These are phyloP conservation scores for Myotis daubentonii DNA, from an alignment of 2,797 vertebrate genomes.

Conservation along the genomic window DNA sequence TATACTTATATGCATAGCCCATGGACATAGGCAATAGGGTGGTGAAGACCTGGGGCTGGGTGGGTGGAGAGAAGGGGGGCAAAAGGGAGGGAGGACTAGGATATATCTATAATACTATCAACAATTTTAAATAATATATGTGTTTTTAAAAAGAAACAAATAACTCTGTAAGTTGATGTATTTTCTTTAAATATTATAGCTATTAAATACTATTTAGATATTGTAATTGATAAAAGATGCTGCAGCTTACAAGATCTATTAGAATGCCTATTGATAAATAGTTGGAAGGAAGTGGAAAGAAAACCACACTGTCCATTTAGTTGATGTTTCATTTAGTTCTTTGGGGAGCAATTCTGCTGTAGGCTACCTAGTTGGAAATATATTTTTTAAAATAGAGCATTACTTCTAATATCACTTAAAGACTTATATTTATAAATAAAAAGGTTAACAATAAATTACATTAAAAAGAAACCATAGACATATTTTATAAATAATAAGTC, in stretches of 20 bases:
- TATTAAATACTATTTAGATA: background rate
- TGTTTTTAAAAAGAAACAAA: background rate
- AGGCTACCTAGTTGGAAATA: background rate
- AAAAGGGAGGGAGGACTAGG: rapidly evolving
- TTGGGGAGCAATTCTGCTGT: background rate
- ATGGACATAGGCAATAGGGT: too few relatives aligned
- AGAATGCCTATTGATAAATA: background rate
- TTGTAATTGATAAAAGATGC: background rate
- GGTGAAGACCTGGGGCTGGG: too few relatives aligned
- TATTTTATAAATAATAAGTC: background rate
- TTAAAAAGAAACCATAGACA: background rate
- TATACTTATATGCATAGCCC: too few relatives aligned
- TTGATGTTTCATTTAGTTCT: background rate
- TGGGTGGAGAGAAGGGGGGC: too few relatives aligned
- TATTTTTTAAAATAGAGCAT: background rate
- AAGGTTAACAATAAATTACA: background rate
- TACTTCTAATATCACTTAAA: conserved; percentile 40
- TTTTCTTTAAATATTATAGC: background rate
- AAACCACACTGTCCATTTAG: background rate
- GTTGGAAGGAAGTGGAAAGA: background rate
- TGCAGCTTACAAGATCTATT: background rate
- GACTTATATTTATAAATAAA: background rate
- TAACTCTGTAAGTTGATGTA: background rate
- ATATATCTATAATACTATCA: too few relatives aligned
- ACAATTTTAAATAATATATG: too few relatives aligned